Percentiles rank a stretch among this genome's conserved stretches.
Evolutionary conservation across 2,797 vertebrate species (phyloP).

Genomic region (Scomberomorus guttatus): DNA sequence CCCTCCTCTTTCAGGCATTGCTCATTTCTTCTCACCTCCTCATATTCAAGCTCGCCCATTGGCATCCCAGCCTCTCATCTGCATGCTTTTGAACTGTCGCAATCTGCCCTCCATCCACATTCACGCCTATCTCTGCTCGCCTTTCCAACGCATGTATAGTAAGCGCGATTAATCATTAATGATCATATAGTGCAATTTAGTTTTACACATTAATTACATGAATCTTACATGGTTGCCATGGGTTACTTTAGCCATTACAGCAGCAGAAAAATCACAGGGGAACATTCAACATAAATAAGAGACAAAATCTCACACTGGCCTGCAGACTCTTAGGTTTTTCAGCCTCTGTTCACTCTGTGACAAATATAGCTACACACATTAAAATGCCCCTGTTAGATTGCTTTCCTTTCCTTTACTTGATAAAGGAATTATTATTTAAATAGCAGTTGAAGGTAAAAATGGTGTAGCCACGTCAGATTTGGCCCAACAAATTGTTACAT

Average conservation of each 20-base stretch:
- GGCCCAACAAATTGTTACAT: not conserved
- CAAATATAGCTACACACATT: not conserved
- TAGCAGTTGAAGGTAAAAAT: not conserved
- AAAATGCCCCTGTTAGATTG: not conserved
- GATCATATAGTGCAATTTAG: not conserved
- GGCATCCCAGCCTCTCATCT: slow-evolving; percentile 64
- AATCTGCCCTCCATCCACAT: slow-evolving; percentile 49
- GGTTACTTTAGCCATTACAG: not conserved
- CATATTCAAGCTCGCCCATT: slow-evolving; percentile 46
- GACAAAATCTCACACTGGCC: not conserved
- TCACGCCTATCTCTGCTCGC: not conserved
- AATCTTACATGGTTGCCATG: not conserved
- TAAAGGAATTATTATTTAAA: not conserved
- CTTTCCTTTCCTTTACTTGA: not conserved
- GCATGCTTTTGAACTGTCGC: slow-evolving; percentile 73
- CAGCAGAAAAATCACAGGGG: not conserved
- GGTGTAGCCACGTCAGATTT: no score
- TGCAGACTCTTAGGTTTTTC: not conserved
- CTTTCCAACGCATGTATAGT: slow-evolving; percentile 12
- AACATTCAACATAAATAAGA: not conserved
- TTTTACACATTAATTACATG: not conserved
- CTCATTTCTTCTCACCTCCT: slow-evolving; percentile 55
- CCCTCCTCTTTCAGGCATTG: slow-evolving; percentile 20
- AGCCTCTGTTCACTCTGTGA: not conserved
- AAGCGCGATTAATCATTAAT: slow-evolving; percentile 33